phyloP scores from a whole-genome alignment of 2,888 invertebrate species.

The Perdita meconis region DNA sequence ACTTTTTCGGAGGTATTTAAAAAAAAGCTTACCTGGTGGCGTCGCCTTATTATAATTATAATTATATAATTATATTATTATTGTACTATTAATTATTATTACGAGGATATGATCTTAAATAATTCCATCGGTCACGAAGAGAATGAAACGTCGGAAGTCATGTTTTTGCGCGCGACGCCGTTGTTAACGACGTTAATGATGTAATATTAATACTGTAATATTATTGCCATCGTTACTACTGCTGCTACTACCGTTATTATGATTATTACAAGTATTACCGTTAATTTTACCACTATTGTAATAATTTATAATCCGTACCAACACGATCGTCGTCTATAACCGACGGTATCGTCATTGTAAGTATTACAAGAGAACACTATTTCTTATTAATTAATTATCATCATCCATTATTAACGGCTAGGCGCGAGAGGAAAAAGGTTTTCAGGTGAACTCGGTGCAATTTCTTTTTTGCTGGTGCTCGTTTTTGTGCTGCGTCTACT shows the following conservation, averaged over 20 bases:
- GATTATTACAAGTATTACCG: slow-evolving; percentile 77
- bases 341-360: slow-evolving; percentile 68
- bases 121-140: slow-evolving; percentile 64
- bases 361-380: slow-evolving; percentile 51
- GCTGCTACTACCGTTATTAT: slow-evolving; percentile 74
- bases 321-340: slow-evolving; percentile 53
- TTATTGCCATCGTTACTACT: slow-evolving; percentile 74
- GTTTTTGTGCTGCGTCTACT: slow-evolving; percentile 50
- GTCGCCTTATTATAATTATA: slow-evolving; percentile 68
- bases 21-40: slow-evolving; percentile 64
- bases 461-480: slow-evolving; percentile 30
- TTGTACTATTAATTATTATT: slow-evolving; percentile 36
- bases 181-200: slow-evolving; percentile 72
- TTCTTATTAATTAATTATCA: slow-evolving; percentile 35
- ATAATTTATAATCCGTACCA: slow-evolving; percentile 74
- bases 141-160: slow-evolving; percentile 63
- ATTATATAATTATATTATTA: slow-evolving; percentile 25
- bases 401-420: slow-evolving; percentile 49
- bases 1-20: slow-evolving; percentile 48
- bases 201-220: slow-evolving; percentile 73
- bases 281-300: slow-evolving; percentile 78
- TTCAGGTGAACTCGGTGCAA: slow-evolving; percentile 38
- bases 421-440: slow-evolving; percentile 19
- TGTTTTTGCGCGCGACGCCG: slow-evolving; percentile 68
- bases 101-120: slow-evolving; percentile 54